Percentiles rank a stretch among this genome's conserved stretches.
These are phyloP conservation scores for Agelas oroides DNA, from an alignment of 37 sponge, comb jelly and placozoan genomes.

Conservation along the genomic window DNA sequence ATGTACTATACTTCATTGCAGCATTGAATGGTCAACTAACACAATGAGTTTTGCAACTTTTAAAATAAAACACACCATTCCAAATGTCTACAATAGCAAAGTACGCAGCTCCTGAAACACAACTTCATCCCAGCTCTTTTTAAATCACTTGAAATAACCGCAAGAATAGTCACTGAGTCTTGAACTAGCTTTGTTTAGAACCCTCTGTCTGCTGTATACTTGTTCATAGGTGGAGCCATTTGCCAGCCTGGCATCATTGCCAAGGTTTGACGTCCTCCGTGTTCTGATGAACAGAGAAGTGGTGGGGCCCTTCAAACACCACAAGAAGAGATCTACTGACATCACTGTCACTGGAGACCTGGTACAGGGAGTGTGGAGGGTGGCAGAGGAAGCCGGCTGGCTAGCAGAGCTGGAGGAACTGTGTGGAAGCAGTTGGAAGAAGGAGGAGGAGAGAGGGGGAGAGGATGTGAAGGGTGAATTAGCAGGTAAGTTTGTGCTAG, in stretches of 20 bases:
- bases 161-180: too few species aligned
- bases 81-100: too few species aligned
- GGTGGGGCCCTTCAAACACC: constrained; percentile 81
- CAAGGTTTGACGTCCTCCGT: constrained; percentile 63
- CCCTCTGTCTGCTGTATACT: neutral
- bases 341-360: constrained; percentile 78
- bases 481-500: neutral
- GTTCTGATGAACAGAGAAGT: constrained; percentile 89
- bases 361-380: constrained; percentile 44
- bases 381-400: constrained; percentile 76
- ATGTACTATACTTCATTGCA: too few species aligned
- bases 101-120: too few species aligned
- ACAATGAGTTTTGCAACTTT: too few species aligned
- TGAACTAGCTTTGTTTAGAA: too few species aligned
- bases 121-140: too few species aligned
- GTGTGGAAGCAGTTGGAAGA: neutral
- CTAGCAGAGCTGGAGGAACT: constrained; percentile 54
- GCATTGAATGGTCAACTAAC: too few species aligned
- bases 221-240: constrained; percentile 90
- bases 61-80: too few species aligned
- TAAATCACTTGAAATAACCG: too few species aligned
- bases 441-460: constrained; percentile 13
- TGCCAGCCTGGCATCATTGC: constrained; percentile 79
- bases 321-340: constrained; percentile 61
- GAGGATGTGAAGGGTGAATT: constrained; percentile 36